Conservation (phyloP, 2,888 invertebrate genomes). For the Sinodicranocentrus sp. region DNA sequence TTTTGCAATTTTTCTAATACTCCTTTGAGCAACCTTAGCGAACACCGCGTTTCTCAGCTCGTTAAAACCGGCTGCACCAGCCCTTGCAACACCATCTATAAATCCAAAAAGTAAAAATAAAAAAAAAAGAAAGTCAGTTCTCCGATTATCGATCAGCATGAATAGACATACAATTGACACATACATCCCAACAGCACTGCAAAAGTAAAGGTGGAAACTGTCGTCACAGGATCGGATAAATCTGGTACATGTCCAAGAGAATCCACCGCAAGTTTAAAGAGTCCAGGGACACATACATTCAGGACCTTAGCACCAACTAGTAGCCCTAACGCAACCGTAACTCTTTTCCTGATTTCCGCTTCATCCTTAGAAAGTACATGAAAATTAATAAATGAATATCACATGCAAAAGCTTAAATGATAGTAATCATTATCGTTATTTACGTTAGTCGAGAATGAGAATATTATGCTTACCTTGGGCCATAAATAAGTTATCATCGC, state of each 20-base stretch:
- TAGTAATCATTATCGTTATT: neutral
- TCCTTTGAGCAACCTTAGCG: constrained; percentile 97
- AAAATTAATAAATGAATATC: neutral
- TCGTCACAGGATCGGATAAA: constrained; percentile 88
- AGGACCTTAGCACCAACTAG: constrained; percentile 90
- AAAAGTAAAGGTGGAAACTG: constrained; percentile 87
- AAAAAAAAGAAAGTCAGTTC: no score
- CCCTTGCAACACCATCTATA: constrained; percentile 95
- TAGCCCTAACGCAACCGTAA: constrained; percentile 89
- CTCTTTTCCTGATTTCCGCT: constrained; percentile 86
- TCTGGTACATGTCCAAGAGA: constrained; percentile 86
- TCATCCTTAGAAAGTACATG: constrained; percentile 83
- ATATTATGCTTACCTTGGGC: constrained; percentile 87
- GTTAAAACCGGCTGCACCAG: constrained; percentile 94
- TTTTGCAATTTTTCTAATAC: constrained; percentile 94
- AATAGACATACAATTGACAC: no score
- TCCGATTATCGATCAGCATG: no score
- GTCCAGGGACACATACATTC: constrained; percentile 95
- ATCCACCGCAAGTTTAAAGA: constrained; percentile 96
- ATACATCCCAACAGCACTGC: constrained; percentile 93
- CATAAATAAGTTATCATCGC: constrained; percentile 96
- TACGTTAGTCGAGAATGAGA: neutral
- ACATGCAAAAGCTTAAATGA: neutral
- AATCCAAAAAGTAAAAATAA: constrained; percentile 65
- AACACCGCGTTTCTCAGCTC: constrained; percentile 98